Percentiles rank a stretch among this genome's conserved stretches.
Evolutionary conservation across 2,888 invertebrate genomes (phyloP).

Genomic region (Stenurella melanura): DNA sequence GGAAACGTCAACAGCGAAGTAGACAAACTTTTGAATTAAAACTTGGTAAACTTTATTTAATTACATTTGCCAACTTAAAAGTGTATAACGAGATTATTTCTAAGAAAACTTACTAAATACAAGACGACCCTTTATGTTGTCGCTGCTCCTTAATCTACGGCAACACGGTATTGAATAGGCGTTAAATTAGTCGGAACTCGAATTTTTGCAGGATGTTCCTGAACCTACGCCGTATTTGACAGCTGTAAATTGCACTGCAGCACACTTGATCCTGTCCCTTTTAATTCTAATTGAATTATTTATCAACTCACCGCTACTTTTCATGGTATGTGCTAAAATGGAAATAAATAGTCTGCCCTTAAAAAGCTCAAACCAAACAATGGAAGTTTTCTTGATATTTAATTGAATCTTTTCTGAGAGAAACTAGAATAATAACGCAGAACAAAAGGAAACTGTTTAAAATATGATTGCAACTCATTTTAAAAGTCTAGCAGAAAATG

Average conservation of each 20-base stretch:
- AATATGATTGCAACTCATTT: not conserved
- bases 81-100: conserved; percentile 12
- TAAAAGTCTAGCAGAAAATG: not conserved
- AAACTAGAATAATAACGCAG: not conserved
- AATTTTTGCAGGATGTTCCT: not conserved
- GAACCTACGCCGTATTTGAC: not conserved
- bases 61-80: conserved; percentile 14
- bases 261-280: not conserved
- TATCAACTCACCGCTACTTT: not conserved
- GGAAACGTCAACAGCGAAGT: not conserved
- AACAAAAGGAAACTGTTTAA: not conserved
- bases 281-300: conserved; percentile 3
- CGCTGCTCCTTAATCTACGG: not conserved
- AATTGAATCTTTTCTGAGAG: not conserved
- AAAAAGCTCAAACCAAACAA: not conserved
- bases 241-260: not conserved
- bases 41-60: conserved; percentile 10
- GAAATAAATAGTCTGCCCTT: not conserved
- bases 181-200: not conserved
- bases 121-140: not conserved
- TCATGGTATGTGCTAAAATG: not conserved
- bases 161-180: not conserved
- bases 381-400: not conserved
- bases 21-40: not conserved
- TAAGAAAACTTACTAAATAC: conserved; percentile 15